Conservation (phyloP, 2,113 vertebrate genomes). For the Girardinichthys multiradiatus region DNA sequence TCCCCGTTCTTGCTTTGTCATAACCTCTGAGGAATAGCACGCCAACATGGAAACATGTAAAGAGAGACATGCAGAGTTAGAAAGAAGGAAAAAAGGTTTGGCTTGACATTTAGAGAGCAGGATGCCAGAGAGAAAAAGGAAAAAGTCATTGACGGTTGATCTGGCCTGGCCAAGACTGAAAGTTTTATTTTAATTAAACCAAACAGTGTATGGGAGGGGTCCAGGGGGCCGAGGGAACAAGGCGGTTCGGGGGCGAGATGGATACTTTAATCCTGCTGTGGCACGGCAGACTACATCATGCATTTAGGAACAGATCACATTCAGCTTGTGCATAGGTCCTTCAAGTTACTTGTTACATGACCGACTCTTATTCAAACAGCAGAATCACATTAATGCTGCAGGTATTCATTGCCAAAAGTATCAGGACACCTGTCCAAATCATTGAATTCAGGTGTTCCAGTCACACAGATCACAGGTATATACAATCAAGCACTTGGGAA, state of each 20-base stretch:
- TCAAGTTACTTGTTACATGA: background rate
- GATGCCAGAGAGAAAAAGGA: conserved; percentile 51
- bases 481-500: background rate
- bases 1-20: conserved; percentile 48
- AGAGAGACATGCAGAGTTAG: conserved; percentile 17
- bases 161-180: conserved; percentile 56
- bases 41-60: conserved; percentile 33
- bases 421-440: background rate
- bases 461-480: background rate
- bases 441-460: background rate
- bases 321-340: background rate
- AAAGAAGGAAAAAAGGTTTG: conserved; percentile 32
- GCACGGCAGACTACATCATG: conserved; percentile 70
- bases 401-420: background rate
- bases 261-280: conserved; percentile 78
- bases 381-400: background rate
- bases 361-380: background rate
- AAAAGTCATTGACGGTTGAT: conserved; percentile 44
- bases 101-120: conserved; percentile 27
- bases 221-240: conserved; percentile 37
- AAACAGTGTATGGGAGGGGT: conserved; percentile 72
- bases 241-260: conserved; percentile 51
- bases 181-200: conserved; percentile 80
- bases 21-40: conserved; percentile 27
- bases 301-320: conserved; percentile 28